Percentiles rank a stretch among this genome's conserved stretches.
These are phyloP conservation scores for Candidula unifasciata DNA, from an alignment of 2,888 invertebrate genomes.

Conservation along the genomic window DNA sequence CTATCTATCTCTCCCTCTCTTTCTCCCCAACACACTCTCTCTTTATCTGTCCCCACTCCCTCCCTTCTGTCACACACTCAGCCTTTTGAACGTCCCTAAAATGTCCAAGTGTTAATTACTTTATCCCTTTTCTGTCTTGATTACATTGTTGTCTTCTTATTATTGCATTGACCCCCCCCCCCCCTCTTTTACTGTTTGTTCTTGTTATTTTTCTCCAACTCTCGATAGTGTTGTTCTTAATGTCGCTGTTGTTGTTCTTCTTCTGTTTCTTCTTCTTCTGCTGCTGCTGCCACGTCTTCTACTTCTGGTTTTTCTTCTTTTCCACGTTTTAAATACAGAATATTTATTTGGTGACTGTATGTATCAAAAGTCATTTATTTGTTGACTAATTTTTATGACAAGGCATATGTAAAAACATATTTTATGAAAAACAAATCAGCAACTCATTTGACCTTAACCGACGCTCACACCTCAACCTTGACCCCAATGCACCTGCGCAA, in stretches of 20 bases:
- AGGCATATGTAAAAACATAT: background rate
- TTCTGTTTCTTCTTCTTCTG: background rate
- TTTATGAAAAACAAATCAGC: background rate
- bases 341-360: too few species aligned
- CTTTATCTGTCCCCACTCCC: too few species aligned
- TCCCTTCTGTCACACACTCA: too few species aligned
- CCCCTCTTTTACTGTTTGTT: background rate
- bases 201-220: background rate
- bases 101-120: too few species aligned
- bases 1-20: too few species aligned
- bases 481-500: conserved; percentile 99
- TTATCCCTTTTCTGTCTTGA: too few species aligned
- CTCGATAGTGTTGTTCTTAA: too few species aligned
- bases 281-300: background rate
- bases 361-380: too few species aligned
- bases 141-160: background rate
- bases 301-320: background rate
- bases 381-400: background rate
- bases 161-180: background rate
- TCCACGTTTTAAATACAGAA: background rate
- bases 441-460: conserved; percentile 37
- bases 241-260: too few species aligned
- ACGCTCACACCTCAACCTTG: conserved; percentile 83
- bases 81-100: too few species aligned
- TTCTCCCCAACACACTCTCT: too few species aligned